Percentiles rank a stretch among this genome's conserved stretches.
These are phyloP conservation scores for Apeltes quadracus DNA, from an alignment of 2,113 vertebrate genomes.

Conservation along the genomic window DNA sequence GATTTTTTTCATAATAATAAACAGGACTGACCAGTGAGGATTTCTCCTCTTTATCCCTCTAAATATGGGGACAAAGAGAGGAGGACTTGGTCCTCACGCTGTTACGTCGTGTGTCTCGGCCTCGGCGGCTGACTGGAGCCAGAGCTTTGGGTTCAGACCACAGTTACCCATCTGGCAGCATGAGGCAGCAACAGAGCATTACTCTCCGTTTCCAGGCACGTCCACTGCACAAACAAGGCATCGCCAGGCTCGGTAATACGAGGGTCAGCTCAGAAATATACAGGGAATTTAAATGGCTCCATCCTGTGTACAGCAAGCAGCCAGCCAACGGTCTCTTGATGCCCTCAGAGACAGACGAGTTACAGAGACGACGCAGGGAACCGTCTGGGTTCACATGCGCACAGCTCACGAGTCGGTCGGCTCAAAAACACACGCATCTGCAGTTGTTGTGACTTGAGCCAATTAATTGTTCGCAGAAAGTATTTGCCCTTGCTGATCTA, in stretches of 20 bases:
- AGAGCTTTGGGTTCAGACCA: slow-evolving; percentile 52
- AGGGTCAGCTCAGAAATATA: slow-evolving; percentile 54
- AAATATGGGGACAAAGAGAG: slow-evolving; percentile 22
- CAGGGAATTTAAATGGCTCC: slow-evolving; percentile 53
- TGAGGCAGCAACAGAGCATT: slow-evolving; percentile 40
- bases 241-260: slow-evolving; percentile 55
- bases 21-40: not conserved
- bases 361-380: not conserved
- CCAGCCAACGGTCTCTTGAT: slow-evolving; percentile 18
- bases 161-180: slow-evolving; percentile 55
- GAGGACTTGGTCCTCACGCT: slow-evolving; percentile 11
- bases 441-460: not conserved
- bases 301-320: slow-evolving; percentile 34
- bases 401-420: not conserved
- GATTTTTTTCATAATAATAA: slow-evolving; percentile 4
- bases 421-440: not conserved
- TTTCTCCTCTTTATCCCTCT: slow-evolving; percentile 16
- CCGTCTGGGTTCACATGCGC: not conserved
- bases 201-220: slow-evolving; percentile 49
- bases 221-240: slow-evolving; percentile 59
- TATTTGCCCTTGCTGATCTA: slow-evolving; percentile 13
- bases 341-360: not conserved
- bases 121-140: slow-evolving; percentile 39
- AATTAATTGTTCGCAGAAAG: not conserved
- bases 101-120: slow-evolving; percentile 47